These are phyloP conservation scores for Crepidodera aurea DNA, from an alignment of 2,888 invertebrate species.

Conservation along the genomic window DNA sequence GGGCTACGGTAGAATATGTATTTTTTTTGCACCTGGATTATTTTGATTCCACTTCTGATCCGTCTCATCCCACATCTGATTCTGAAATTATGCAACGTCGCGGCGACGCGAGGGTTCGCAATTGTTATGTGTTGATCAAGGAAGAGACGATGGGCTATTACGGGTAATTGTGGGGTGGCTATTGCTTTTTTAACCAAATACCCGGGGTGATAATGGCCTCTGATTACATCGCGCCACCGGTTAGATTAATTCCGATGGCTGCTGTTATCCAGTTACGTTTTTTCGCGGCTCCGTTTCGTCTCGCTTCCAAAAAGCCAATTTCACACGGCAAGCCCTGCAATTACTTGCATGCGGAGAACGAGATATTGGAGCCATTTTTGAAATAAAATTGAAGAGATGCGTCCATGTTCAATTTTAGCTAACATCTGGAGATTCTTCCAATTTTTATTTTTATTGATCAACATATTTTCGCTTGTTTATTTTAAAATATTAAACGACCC, in stretches of 20 bases:
- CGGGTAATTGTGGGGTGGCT: conserved; percentile 61
- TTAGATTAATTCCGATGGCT: conserved; percentile 58
- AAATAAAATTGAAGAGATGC: no score
- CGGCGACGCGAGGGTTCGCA: conserved; percentile 49
- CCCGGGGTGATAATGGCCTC: conserved; percentile 61
- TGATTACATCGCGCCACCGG: conserved; percentile 55
- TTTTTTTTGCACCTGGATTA: no score
- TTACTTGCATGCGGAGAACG: neutral
- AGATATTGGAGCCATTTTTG: neutral
- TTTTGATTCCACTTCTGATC: conserved; percentile 28
- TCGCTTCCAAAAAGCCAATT: conserved; percentile 12
- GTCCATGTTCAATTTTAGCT: no score
- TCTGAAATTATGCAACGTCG: conserved; percentile 44
- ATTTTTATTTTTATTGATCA: no score
- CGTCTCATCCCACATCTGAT: conserved; percentile 21
- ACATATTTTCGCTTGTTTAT: no score
- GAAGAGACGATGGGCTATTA: conserved; percentile 59
- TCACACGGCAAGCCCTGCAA: neutral
- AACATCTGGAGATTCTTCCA: no score
- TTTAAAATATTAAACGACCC: no score
- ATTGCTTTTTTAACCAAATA: conserved; percentile 64
- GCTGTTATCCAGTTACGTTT: conserved; percentile 29
- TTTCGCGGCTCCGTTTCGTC: conserved; percentile 11
- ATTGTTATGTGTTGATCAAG: conserved; percentile 62
- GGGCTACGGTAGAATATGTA: no score